phyloP scores from a whole-genome alignment of 2,113 vertebrate species.

The Anolis carolinensis region DNA sequence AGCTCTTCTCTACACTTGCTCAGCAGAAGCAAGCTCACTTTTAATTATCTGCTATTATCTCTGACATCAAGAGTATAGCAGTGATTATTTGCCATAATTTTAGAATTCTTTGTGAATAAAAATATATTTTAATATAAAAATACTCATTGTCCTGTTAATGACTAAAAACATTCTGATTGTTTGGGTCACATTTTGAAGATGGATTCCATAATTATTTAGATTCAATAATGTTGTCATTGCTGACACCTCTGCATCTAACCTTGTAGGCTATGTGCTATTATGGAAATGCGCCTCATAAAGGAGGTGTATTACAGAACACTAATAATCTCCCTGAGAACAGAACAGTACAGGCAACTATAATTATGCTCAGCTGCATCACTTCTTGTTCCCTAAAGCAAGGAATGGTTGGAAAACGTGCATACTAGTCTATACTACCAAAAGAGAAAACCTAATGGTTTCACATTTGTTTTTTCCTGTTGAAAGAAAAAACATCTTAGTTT shows the following conservation, averaged over 20 bases:
- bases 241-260: background rate
- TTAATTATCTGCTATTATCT: constrained; percentile 22
- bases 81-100: constrained; percentile 31
- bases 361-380: background rate
- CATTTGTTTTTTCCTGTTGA: no score
- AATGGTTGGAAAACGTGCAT: background rate
- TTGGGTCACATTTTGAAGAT: constrained; percentile 40
- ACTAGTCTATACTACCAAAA: background rate
- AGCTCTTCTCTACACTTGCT: background rate
- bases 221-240: constrained; percentile 18
- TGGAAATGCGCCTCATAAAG: background rate
- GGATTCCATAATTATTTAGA: constrained; percentile 40
- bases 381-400: background rate
- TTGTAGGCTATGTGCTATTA: background rate
- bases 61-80: constrained; percentile 2
- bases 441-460: background rate
- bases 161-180: constrained; percentile 43
- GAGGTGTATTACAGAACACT: background rate
- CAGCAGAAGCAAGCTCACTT: background rate
- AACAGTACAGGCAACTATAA: background rate
- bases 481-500: background rate
- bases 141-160: background rate
- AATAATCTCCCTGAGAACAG: background rate
- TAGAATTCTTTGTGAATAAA: constrained; percentile 17
- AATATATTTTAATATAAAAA: constrained; percentile 35